Evolutionary conservation across 2,797 vertebrate species (phyloP).

Genomic region (Coracias cyanogaster): DNA sequence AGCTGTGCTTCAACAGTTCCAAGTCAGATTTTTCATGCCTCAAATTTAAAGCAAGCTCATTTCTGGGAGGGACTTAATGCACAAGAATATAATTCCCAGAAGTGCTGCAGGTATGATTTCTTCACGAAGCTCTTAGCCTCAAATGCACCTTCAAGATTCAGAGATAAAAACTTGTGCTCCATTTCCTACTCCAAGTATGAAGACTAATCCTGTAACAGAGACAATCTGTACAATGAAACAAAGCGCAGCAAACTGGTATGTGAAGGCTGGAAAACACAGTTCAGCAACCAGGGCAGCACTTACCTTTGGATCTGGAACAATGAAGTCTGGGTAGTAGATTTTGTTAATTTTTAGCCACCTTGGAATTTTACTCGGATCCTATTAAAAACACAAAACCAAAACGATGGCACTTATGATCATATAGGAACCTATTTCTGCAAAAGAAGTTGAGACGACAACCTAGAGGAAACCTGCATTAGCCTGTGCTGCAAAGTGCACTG

Average conservation of each 20-base stretch:
- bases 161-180: not conserved
- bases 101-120: slow-evolving; percentile 1
- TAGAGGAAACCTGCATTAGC: not conserved
- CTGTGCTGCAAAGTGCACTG: too few relatives aligned
- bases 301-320: slow-evolving; percentile 95
- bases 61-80: slow-evolving; percentile 26
- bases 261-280: not conserved
- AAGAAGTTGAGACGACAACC: not conserved
- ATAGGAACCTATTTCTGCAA: not conserved
- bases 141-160: slow-evolving; percentile 32
- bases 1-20: not conserved
- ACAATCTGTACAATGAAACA: not conserved
- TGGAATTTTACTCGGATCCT: slow-evolving; percentile 97
- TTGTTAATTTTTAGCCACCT: slow-evolving; percentile 96
- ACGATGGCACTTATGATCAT: accelerated
- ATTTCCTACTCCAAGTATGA: not conserved
- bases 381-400: slow-evolving; percentile 1
- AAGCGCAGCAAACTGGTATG: not conserved
- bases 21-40: not conserved
- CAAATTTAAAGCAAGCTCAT: not conserved
- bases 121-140: slow-evolving; percentile 2
- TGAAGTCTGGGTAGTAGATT: slow-evolving; percentile 98
- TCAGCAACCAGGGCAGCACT: not conserved
- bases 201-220: not conserved
- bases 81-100: not conserved